phyloP scores from a whole-genome alignment of 2,113 vertebrate species.

The Brachypteracias leptosomus region DNA sequence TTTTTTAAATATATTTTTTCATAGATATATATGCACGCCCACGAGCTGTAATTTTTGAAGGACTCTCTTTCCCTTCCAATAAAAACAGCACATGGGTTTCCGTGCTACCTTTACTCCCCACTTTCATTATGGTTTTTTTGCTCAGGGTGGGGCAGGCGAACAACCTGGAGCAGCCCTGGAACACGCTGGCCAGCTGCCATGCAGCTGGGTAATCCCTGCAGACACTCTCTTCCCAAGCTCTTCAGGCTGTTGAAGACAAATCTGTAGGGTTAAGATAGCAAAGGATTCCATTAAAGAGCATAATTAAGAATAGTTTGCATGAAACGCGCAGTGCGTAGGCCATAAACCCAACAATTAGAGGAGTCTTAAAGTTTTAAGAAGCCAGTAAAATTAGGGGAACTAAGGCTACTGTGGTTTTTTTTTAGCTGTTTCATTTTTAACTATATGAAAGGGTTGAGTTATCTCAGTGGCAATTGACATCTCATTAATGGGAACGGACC shows the following conservation, averaged over 20 bases:
- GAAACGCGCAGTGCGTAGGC: fast-evolving
- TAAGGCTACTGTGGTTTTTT: background rate
- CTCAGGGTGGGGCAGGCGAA: background rate
- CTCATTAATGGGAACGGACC: background rate
- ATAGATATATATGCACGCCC: background rate
- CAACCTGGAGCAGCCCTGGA: conserved; percentile 22
- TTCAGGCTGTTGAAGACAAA: background rate
- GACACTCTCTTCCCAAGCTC: conserved; percentile 20
- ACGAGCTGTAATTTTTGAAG: conserved; percentile 27
- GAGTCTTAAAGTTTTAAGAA: background rate
- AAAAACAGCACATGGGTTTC: background rate
- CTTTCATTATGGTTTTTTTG: background rate
- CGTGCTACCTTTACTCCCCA: background rate
- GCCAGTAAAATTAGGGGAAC: background rate
- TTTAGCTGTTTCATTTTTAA: background rate
- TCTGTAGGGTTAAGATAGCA: conserved; percentile 15
- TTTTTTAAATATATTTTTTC: background rate
- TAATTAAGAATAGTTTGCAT: conserved; percentile 9
- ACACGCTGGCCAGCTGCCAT: conserved; percentile 37
- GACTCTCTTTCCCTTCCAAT: background rate
- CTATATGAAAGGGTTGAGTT: background rate
- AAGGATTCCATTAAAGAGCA: background rate
- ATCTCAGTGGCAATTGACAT: background rate
- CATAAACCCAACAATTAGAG: background rate
- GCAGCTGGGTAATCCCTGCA: conserved; percentile 63